These are phyloP conservation scores for Salvelinus sp. DNA, from an alignment of 2,113 vertebrate species.

Conservation along the genomic window DNA sequence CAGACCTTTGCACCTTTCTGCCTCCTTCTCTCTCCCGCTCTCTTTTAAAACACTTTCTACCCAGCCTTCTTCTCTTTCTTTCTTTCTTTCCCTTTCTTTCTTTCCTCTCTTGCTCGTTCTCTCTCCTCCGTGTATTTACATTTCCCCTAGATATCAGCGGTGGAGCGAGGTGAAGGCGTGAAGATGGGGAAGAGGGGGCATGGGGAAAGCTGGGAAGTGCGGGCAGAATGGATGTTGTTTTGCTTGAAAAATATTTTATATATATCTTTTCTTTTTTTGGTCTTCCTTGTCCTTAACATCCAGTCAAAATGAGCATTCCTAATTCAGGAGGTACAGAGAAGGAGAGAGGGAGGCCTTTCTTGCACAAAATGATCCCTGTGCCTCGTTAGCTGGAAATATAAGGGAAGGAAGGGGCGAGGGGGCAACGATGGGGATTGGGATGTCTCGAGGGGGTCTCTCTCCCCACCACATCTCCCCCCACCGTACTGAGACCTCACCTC, in stretches of 20 bases:
- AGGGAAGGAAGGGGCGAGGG: slow-evolving; percentile 4
- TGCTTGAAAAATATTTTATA: background rate
- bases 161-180: slow-evolving; percentile 76
- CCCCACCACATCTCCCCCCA: slow-evolving; percentile 5
- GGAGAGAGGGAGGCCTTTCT: slow-evolving; percentile 71
- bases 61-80: slow-evolving; percentile 21
- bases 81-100: slow-evolving; percentile 21
- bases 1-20: no score
- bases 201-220: slow-evolving; percentile 26
- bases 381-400: slow-evolving; percentile 76
- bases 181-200: slow-evolving; percentile 44
- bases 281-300: background rate
- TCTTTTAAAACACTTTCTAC: slow-evolving; percentile 52
- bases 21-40: slow-evolving; percentile 20
- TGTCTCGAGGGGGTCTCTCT: slow-evolving; percentile 62
- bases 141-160: slow-evolving; percentile 86
- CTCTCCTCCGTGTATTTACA: slow-evolving; percentile 65
- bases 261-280: background rate
- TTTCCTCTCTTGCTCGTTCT: slow-evolving; percentile 69
- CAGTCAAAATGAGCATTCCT: background rate
- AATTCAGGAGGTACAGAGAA: slow-evolving; percentile 31
- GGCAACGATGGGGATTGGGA: slow-evolving; percentile 1
- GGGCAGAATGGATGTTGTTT: background rate
- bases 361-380: slow-evolving; percentile 76
- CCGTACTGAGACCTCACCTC: background rate